Conservation (phyloP, 2,797 vertebrate species). For the Eutrigla gurnardus region DNA sequence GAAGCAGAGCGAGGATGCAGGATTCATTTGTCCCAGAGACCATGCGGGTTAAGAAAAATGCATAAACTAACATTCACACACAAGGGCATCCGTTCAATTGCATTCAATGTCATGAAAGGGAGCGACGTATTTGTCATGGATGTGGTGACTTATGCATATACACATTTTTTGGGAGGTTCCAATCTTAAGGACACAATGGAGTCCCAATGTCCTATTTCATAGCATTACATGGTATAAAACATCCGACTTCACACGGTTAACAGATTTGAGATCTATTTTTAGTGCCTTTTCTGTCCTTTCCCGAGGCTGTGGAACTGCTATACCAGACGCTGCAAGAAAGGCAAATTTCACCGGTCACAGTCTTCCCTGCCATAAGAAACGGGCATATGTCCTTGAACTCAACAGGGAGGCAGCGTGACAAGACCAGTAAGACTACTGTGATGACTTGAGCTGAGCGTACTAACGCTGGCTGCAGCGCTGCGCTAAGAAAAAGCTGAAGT, state of each 20-base stretch:
- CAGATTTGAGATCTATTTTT: slow-evolving; percentile 53
- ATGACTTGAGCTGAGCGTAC: slow-evolving; percentile 56
- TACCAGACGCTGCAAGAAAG: slow-evolving; percentile 47
- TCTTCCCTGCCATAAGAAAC: slow-evolving; percentile 44
- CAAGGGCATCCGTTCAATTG: slow-evolving; percentile 7
- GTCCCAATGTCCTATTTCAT: slow-evolving; percentile 27
- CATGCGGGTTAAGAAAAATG: slow-evolving; percentile 8
- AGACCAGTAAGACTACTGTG: slow-evolving; percentile 40
- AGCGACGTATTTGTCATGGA: slow-evolving; percentile 7
- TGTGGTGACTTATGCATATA: neutral
- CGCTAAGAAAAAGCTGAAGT: slow-evolving; percentile 33
- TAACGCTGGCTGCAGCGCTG: slow-evolving; percentile 23
- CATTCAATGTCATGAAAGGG: slow-evolving; percentile 10
- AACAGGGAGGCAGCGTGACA: slow-evolving; percentile 40
- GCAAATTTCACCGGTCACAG: slow-evolving; percentile 63
- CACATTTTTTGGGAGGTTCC: slow-evolving; percentile 9
- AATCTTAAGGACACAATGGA: slow-evolving; percentile 15
- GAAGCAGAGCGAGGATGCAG: neutral
- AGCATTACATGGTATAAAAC: slow-evolving; percentile 19
- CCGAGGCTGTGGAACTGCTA: slow-evolving; percentile 27
- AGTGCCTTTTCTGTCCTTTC: slow-evolving; percentile 37
- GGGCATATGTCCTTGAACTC: slow-evolving; percentile 56
- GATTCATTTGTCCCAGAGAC: neutral
- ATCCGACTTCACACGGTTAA: slow-evolving; percentile 27
- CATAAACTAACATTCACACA: neutral